These are phyloP conservation scores for Notechis scutatus DNA, from an alignment of 2,113 vertebrate genomes.

Conservation along the genomic window DNA sequence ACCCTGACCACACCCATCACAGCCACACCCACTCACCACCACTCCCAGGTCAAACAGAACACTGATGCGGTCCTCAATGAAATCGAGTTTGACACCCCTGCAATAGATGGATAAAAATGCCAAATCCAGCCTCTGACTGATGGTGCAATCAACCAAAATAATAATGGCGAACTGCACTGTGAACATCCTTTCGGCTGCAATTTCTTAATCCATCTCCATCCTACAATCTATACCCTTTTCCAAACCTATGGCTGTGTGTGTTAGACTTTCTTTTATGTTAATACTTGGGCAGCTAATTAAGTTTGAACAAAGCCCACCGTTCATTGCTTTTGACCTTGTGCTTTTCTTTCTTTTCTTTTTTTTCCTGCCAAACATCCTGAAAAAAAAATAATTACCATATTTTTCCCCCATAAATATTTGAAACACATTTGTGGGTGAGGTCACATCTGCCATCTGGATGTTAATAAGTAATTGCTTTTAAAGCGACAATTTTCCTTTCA, in stretches of 20 bases:
- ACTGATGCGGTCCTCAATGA: no score
- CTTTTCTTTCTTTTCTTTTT: background rate
- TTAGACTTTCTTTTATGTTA: background rate
- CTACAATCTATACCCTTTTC: background rate
- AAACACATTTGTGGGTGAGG: background rate
- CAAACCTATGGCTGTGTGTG: background rate
- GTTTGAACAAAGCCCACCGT: background rate
- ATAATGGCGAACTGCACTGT: background rate
- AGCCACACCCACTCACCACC: no score
- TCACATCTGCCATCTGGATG: background rate
- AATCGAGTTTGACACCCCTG: no score
- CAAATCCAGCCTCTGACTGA: no score
- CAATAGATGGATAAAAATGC: no score
- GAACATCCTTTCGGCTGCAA: background rate
- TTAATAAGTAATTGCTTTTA: conserved; percentile 3
- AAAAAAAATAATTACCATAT: background rate
- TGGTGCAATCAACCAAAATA: background rate
- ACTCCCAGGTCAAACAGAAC: no score
- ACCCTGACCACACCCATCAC: no score
- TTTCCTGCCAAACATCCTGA: background rate
- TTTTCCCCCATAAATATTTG: background rate
- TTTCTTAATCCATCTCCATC: background rate
- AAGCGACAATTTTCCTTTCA: background rate
- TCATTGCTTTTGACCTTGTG: background rate
- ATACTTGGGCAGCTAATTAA: background rate